These are phyloP conservation scores for Heliconius congener DNA, from an alignment of 1,140 invertebrate species.

Conservation along the genomic window DNA sequence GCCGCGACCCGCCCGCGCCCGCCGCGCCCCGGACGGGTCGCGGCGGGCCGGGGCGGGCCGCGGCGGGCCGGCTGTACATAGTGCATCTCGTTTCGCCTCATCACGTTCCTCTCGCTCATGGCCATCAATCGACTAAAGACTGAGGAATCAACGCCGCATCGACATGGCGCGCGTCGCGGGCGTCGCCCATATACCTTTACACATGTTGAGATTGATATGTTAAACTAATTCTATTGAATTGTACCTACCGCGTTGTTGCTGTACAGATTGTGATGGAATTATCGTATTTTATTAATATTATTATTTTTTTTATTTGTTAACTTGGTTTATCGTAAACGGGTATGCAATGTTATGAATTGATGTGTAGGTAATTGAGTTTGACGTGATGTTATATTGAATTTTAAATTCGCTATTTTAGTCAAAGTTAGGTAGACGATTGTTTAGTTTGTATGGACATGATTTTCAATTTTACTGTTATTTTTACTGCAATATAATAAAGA, in stretches of 20 bases:
- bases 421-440: constrained; percentile 58
- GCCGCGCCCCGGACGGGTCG: constrained; percentile 45
- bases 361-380: constrained; percentile 54
- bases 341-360: constrained; percentile 72
- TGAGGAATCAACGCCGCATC: constrained; percentile 79
- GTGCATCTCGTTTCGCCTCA: constrained; percentile 63
- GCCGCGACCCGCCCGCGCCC: too few relatives aligned
- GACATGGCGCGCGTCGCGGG: constrained; percentile 62
- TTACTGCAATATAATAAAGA: constrained; percentile 68
- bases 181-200: constrained; percentile 77
- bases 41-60: constrained; percentile 12
- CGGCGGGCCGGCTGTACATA: constrained; percentile 62
- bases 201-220: constrained; percentile 81
- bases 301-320: constrained; percentile 71
- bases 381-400: constrained; percentile 76
- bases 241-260: constrained; percentile 56
- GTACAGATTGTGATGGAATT: constrained; percentile 64
- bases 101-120: constrained; percentile 75
- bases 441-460: constrained; percentile 66
- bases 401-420: constrained; percentile 76
- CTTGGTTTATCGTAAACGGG: constrained; percentile 76
- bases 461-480: constrained; percentile 70
- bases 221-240: constrained; percentile 78
- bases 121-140: constrained; percentile 81
- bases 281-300: constrained; percentile 66